Base-by-base conservation (phyloP, 2,113 vertebrate genomes). In the Pyxicephalus adspersus region DNA sequence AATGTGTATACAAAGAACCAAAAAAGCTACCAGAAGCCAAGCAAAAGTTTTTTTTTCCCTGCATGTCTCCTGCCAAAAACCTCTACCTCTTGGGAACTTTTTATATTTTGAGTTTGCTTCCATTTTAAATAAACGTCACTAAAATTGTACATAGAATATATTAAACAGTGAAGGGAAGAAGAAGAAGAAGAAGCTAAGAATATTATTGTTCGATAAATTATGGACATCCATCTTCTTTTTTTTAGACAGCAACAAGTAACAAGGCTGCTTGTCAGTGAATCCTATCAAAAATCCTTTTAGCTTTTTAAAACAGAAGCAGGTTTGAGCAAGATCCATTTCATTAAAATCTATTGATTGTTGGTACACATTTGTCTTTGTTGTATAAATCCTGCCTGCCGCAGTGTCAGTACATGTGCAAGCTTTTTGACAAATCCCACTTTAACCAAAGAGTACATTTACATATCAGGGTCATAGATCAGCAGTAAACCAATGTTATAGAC, bases 311-410 rank as follows among this genome's bases (percentile, higher is more conserved):
- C 45, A 60, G 54, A 7, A 58, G 31, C 34, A 68, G 52, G 68
- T 67, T 65, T 22, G 26, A 50, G 31, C n/a, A 25, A 34, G 20
- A 57, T 79, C 52, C 77, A 79, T 79, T 70, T 70, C 29, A 79
- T 79, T 79, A 70, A 60, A 70, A 29, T 57, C 26, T 67, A 79
- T 70, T 70, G 77, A 79, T 79, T 70, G 65, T 61, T 50, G 65
- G 60, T 68, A 50, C 54, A 70, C 64, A 79, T 61, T 25, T 61
- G 31, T 79, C 65, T 78, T 29, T 45, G 51, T 67, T 67, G 51
- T 68, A 64, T 63, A 63, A 76, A 60, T 58, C 52, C 65, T 70
- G 52, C 54, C 20, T 70, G 64, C 19, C 38, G 23, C 55, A n/a
- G 64, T 18, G 22, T 70, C 54, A 57, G 34, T 23, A 15, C 19